phyloP scores from a whole-genome alignment of 2,113 vertebrate genomes.

The Gallinago undulata region DNA sequence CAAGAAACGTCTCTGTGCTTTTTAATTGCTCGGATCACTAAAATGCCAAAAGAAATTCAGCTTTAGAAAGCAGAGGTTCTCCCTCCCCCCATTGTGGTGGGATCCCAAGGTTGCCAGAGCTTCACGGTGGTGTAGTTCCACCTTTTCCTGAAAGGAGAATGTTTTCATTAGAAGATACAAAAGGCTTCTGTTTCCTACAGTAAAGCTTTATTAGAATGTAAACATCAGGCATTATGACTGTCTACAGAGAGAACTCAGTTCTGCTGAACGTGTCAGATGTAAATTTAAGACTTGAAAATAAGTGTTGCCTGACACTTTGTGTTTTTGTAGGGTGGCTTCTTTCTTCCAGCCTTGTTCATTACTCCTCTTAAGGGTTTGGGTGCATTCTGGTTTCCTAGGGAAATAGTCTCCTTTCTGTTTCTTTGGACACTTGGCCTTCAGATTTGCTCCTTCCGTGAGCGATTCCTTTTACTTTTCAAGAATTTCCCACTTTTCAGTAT shows the following conservation, averaged over 20 bases:
- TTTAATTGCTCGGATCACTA: background rate
- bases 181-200: conserved; percentile 10
- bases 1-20: background rate
- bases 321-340: background rate
- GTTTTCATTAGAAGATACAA: background rate
- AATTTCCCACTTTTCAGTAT: background rate
- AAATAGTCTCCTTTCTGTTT: background rate
- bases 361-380: background rate
- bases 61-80: background rate
- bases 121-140: background rate
- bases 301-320: background rate
- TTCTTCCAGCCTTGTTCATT: background rate
- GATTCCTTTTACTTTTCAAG: background rate
- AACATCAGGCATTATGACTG: background rate
- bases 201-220: background rate
- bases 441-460: background rate
- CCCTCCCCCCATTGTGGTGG: background rate
- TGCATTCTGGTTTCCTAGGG: background rate
- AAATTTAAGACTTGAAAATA: background rate
- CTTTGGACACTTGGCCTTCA: background rate
- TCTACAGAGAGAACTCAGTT: background rate
- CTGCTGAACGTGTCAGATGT: background rate
- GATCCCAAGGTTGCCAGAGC: background rate
- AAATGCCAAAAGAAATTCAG: background rate
- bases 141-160: conserved; percentile 20